phyloP scores from a whole-genome alignment of 2,113 vertebrate genomes.

The Colistium nudipinnis region DNA sequence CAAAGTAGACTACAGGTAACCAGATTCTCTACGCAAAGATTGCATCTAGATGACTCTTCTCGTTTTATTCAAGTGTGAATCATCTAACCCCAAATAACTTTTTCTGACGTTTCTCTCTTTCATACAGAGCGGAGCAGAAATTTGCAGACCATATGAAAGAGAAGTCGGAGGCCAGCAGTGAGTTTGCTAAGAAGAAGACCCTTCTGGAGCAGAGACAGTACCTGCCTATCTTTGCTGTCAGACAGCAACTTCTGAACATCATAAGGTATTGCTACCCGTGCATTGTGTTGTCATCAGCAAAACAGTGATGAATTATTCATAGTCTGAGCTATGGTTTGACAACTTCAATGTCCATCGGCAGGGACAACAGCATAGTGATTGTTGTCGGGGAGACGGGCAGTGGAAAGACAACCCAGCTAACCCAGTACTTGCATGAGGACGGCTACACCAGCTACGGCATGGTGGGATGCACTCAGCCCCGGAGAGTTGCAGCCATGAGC shows the following conservation, averaged over 20 bases:
- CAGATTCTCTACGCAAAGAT: not conserved
- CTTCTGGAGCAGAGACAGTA: slow-evolving; percentile 97
- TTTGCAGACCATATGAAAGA: slow-evolving; percentile 99
- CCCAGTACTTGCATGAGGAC: slow-evolving; percentile 96
- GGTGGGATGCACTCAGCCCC: slow-evolving; percentile 97
- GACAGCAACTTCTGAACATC: slow-evolving; percentile 95
- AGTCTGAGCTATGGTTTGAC: not conserved
- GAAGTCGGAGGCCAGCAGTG: slow-evolving; percentile 93
- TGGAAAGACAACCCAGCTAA: slow-evolving; percentile 98
- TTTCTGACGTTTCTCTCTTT: not conserved
- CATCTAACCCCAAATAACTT: no score
- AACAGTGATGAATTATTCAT: not conserved
- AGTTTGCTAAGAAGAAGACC: slow-evolving; percentile 96
- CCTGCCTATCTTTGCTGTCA: slow-evolving; percentile 95
- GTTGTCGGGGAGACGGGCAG: slow-evolving; percentile 98
- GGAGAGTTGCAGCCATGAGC: slow-evolving; percentile 97
- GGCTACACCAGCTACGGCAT: slow-evolving; percentile 97
- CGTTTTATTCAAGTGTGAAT: no score
- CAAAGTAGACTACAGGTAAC: slow-evolving; percentile 94
- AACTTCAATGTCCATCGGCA: slow-evolving; percentile 54
- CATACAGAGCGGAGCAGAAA: slow-evolving; percentile 92
- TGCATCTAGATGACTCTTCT: not conserved
- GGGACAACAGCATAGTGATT: slow-evolving; percentile 98
- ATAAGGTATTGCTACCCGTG: slow-evolving; percentile 84
- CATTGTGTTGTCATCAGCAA: not conserved